A percentile compares a stretch with the other conserved stretches of the same genome.
Conservation (phyloP, 2,797 vertebrate genomes). For the Amniataba percoides region DNA sequence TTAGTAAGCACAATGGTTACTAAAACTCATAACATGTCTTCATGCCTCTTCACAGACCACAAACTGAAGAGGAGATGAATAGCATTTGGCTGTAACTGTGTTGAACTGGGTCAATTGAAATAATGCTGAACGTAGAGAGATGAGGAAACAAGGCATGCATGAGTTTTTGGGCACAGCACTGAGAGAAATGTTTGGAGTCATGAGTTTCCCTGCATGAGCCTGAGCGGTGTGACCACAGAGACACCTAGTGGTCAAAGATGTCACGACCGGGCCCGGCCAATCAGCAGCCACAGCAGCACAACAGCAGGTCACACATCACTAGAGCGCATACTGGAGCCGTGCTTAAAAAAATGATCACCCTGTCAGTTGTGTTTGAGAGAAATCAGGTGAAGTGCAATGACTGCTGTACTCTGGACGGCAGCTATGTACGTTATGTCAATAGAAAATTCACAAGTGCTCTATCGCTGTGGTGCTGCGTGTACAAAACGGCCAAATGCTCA, state of each 20-base stretch:
- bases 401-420: conserved; percentile 12
- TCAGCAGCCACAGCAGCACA: conserved; percentile 56
- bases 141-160: conserved; percentile 39
- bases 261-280: conserved; percentile 38
- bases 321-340: conserved; percentile 10
- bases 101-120: conserved; percentile 1
- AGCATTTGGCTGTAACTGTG: background rate
- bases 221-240: conserved; percentile 59
- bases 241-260: conserved; percentile 73
- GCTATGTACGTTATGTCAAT: conserved; percentile 24
- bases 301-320: conserved; percentile 5
- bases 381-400: conserved; percentile 24
- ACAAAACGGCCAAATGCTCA: conserved; percentile 63
- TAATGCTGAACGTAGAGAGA: background rate
- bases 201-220: conserved; percentile 32
- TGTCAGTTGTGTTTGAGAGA: conserved; percentile 28
- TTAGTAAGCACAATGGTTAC: conserved; percentile 45
- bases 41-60: conserved; percentile 28
- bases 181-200: conserved; percentile 5
- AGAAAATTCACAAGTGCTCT: conserved; percentile 61
- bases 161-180: conserved; percentile 14
- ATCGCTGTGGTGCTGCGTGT: conserved; percentile 36
- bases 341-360: conserved; percentile 25
- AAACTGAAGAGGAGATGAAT: background rate
- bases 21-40: conserved; percentile 39